Base-by-base conservation (phyloP, 2,888 invertebrate species). In the Dynastes hyllus region DNA sequence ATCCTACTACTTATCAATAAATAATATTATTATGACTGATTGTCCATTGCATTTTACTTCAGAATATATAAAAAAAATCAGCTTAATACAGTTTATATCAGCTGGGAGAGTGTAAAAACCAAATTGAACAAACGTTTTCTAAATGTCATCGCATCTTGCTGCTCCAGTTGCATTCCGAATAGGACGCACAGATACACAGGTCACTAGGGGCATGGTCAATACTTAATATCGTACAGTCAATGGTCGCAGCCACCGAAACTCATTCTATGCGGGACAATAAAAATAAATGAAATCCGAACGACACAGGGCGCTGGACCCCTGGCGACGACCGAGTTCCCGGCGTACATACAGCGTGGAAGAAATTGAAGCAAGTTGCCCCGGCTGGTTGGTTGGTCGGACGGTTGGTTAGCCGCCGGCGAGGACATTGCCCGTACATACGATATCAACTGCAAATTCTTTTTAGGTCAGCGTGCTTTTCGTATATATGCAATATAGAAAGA, bases 191-290 rank as follows among this genome's bases (percentile, higher is more conserved):
- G 69, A 69, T 51, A 29, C 69, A 69, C 69, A 50, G 69, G 69
- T 51, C 69, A 69, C 69, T 29, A 69, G 69, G 69, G 29, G 29
- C 69, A 69, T 40, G 69, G 50, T 69, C 69, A 69, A 69, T 69
- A 69, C 51, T 69, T 69, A 51, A 69, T 69, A 69, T 69, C 13
- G 69, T 69, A 67, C 50, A 51, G 69, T 53, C 69, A 69, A 66
- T 66, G 66, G 3, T 66, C 40, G 66, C 66, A 40, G 40, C 66
- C 40, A 37, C 40, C 16, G 69, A 51, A 51, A 69, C 27, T 51
- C n/a, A 27, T 69, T 69, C 69, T 51, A 8, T 69, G 51, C 50
- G 51, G 69, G 51, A 69, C 51, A 69, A 69, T 69, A 51, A 51
- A 51, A 69, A 50, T 51, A 69, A 69, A 69, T 69, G 51, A 51